A percentile compares a stretch with the other conserved stretches of the same genome.
Evolutionary conservation across 2,113 vertebrate genomes (phyloP).

Genomic region (Muscicapa adusta): DNA sequence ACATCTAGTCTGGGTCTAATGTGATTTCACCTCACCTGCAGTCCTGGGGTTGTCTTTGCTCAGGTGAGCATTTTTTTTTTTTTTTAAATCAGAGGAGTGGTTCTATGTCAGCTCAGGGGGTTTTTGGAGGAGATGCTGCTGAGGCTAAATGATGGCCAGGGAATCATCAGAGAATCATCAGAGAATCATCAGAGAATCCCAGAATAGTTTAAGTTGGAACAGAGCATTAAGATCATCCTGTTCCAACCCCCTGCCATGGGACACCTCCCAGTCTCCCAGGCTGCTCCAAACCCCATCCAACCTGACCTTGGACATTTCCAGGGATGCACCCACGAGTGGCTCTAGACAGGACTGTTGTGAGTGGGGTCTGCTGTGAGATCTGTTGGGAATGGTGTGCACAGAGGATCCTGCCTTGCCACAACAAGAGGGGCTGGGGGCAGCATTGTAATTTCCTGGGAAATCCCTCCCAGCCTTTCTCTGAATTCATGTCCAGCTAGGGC

Average conservation of each 20-base stretch:
- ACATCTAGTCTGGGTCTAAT: background rate
- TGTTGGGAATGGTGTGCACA: fast-evolving
- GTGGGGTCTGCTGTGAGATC: background rate
- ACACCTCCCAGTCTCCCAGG: background rate
- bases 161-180: background rate
- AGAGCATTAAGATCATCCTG: fast-evolving
- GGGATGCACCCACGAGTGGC: too few species aligned
- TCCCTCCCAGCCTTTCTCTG: background rate
- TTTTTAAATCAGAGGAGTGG: background rate
- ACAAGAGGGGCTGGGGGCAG: background rate
- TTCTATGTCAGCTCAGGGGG: fast-evolving
- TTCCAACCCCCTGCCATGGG: background rate
- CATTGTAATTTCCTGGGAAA: background rate
- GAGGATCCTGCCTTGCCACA: background rate
- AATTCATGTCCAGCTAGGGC: background rate
- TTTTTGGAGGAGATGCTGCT: background rate
- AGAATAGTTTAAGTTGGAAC: background rate
- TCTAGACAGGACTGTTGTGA: background rate
- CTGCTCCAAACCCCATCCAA: background rate
- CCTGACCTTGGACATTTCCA: background rate
- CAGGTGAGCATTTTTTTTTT: background rate
- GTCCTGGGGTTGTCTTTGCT: background rate
- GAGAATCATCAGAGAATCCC: background rate
- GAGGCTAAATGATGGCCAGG: background rate
- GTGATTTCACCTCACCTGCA: background rate